Percentiles rank a stretch among this genome's conserved stretches.
Conservation (phyloP, 2,113 vertebrate genomes). For the Mionectes macconnelli region DNA sequence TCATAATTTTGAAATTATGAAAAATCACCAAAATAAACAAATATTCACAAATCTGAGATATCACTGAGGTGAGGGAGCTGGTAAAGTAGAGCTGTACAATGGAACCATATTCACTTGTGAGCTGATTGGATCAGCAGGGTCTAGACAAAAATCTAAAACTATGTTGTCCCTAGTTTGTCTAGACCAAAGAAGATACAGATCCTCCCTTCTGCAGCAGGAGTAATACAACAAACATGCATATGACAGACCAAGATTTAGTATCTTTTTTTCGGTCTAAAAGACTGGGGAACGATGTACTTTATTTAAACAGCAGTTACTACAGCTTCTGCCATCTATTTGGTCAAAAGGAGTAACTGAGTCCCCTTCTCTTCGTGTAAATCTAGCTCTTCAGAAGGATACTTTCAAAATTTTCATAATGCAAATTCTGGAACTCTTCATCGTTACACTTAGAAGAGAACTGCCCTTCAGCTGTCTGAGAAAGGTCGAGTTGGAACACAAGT, state of each 20-base stretch:
- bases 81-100: not conserved
- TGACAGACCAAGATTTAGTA: not conserved
- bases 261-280: conserved; percentile 18
- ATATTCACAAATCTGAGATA: not conserved
- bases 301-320: conserved; percentile 41
- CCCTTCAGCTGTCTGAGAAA: not conserved
- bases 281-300: conserved; percentile 2
- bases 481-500: not conserved
- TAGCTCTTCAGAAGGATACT: not conserved
- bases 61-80: not conserved
- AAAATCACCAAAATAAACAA: not conserved
- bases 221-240: not conserved
- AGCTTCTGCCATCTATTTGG: not conserved
- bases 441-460: not conserved
- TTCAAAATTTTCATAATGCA: not conserved
- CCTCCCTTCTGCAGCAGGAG: not conserved
- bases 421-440: not conserved
- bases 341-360: conserved; percentile 7
- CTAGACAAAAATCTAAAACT: not conserved
- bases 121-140: not conserved
- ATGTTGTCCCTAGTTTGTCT: not conserved
- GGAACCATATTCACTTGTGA: not conserved
- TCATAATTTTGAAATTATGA: not conserved
- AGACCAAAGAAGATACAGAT: not conserved
- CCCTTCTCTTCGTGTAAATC: not conserved